Evolutionary conservation across 2,797 vertebrate genomes (phyloP), one percentile per base, ranked within the genome.

Genomic region (Aeoliscus strigatus): DNA sequence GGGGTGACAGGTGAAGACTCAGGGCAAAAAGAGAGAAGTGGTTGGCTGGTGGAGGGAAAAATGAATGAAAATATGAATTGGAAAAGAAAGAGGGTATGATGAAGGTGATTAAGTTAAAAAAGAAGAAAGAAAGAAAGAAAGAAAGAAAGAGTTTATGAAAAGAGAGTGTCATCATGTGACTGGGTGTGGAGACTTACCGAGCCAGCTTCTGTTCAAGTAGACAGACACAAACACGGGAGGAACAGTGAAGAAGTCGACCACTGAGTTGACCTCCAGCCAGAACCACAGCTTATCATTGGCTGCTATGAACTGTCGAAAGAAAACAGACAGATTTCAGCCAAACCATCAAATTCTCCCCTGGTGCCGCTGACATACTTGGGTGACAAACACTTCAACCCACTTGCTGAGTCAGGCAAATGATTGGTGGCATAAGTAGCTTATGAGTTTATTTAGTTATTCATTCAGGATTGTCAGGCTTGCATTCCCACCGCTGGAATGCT

Each of bases 211-310:
- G 88, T 94, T 96, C 80, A 98, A 87, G 79, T 97, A 98, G 43
- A 98, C 95, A 10, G 94, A 98, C 70, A 98, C 94, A 54, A 97
- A 98, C 67, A 98, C 94, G 0, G 94, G 94, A 44, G 94, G 94
- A 26, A 97, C 94, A 0, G 94, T 97, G 89, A 97, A 97, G 91
- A 97, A 97, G 83, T 97, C 94, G 65, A 97, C 94, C 59, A 98
- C 94, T 1, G 94, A 98, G 81, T 98, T 98, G 79, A 98, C 94
- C 84, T 98, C 94, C 75, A 98, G 68, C 94, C 94, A 98, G 84
- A 96, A 97, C 94, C 94, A 97, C 70, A 97, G 90, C 84, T 97
- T 97, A 81, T 97, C 94, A 11, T 95, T 97, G 86, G 94, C 94
- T 73, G 94, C 93, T 65, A 97, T 97, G 72, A 97, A 97, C 94